Evolutionary conservation across 2,113 vertebrate species (phyloP).

Genomic region (Brachypteracias leptosomus): DNA sequence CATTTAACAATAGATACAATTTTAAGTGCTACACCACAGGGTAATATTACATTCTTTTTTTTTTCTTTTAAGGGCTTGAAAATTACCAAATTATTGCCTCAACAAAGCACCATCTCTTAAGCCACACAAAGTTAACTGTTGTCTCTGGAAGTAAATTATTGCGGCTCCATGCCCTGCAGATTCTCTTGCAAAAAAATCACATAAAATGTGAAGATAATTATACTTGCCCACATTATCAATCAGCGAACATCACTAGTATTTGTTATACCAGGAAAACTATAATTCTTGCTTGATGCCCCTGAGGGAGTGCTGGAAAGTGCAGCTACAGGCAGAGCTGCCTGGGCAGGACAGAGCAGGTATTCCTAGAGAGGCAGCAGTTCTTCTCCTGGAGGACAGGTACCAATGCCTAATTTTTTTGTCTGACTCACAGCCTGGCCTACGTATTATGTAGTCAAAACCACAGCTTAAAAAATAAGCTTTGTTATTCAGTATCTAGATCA

Average conservation of each 20-base stretch:
- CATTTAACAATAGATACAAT: background rate
- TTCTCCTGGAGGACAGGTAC: background rate
- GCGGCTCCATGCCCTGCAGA: background rate
- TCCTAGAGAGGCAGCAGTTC: background rate
- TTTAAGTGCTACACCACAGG: background rate
- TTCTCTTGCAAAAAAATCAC: background rate
- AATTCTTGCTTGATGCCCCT: background rate
- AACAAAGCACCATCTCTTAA: constrained; percentile 8
- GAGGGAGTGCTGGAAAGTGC: background rate
- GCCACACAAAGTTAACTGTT: constrained; percentile 12
- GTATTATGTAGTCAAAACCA: background rate
- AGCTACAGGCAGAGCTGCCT: background rate
- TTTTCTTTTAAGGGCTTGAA: background rate
- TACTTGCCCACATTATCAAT: background rate
- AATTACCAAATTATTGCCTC: background rate
- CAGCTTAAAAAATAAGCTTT: background rate
- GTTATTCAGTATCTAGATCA: background rate
- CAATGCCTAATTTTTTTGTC: background rate
- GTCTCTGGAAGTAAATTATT: background rate
- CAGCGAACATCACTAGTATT: background rate
- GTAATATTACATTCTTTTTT: background rate
- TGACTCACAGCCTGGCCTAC: background rate
- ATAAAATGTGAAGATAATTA: background rate
- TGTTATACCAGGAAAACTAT: background rate
- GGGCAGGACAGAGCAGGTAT: background rate